Evolutionary conservation across 2,888 invertebrate genomes (phyloP), one percentile per base, ranked within the genome.

Genomic region (Charanyca ferruginea): DNA sequence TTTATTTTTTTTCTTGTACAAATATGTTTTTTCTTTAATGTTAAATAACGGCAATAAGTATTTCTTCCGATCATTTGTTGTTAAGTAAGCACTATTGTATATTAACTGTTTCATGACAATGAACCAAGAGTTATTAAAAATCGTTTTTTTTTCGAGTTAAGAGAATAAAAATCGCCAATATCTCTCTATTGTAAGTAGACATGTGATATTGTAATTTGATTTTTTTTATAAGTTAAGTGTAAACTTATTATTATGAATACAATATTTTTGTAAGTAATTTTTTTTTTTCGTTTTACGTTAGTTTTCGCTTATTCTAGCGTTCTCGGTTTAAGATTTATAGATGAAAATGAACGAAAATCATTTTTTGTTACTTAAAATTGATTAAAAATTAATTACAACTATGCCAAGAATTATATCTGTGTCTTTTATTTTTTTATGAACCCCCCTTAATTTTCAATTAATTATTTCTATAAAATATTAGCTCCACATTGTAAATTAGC

Each of bases 141-240:
- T 88, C 11, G 32, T 32, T 32, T 89, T 87, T 85, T 88, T 88
- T 85, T 82, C 72, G 87, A 89, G 88, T 83, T 89, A 92, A 90
- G 87, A 87, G 81, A 88, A 66, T 80, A 68, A 70, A 80, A 87
- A 89, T 91, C 91, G 93, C 94, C 94, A 94, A 95, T 94, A 94
- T 95, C 95, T 95, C 94, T 95, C 95, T 94, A 94, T 94, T 94
- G 88, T 95, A 94, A 95, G 95, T 96, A 96, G 95, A 95, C 92
- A 94, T 96, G 96, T 96, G 96, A 96, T 96, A 96, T 95, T 95
- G 95, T 95, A 95, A 90, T 95, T 91, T 93, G 90, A 91, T 93
- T 94, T 94, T 93, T 87, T 91, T 77, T 77, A n/a, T n/a, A 82
- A 89, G 87, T 91, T 94, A 93, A 92, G 88, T 93, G 90, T 94